phyloP scores from a whole-genome alignment of 2,888 invertebrate genomes.

The Melieria crassipennis region DNA sequence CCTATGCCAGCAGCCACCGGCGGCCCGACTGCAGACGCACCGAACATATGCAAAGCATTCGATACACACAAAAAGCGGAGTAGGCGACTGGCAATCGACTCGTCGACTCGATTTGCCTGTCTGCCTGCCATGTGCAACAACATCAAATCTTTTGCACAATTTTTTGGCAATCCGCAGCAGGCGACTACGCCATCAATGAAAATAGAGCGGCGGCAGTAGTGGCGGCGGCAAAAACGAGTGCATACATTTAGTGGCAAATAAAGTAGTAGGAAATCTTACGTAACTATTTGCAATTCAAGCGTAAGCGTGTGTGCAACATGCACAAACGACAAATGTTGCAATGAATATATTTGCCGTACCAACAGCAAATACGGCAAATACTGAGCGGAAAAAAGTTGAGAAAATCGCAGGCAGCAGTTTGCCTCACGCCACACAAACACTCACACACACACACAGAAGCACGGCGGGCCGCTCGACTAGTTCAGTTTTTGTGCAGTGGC shows the following conservation, averaged over 20 bases:
- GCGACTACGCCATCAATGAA: conserved; percentile 25
- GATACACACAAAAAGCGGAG: too few species aligned
- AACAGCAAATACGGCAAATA: conserved; percentile 12
- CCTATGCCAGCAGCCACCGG: not conserved
- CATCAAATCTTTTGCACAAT: not conserved
- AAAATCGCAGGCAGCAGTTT: conserved; percentile 30
- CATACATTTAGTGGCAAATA: conserved; percentile 5
- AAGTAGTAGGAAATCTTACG: conserved; percentile 59
- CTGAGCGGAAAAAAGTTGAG: conserved; percentile 28
- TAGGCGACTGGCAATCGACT: too few species aligned
- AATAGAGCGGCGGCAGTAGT: not conserved
- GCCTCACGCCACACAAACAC: too few species aligned
- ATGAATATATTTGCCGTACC: conserved; percentile 60
- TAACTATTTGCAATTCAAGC: conserved; percentile 63
- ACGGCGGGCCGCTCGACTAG: not conserved
- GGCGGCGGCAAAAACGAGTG: not conserved
- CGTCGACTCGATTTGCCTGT: too few species aligned
- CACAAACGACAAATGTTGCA: conserved; percentile 57
- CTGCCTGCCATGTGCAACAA: too few species aligned
- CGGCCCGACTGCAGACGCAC: not conserved
- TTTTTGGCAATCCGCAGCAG: conserved; percentile 3
- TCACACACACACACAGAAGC: too few species aligned
- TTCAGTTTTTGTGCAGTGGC: conserved; percentile 16
- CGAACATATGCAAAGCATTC: conserved; percentile 30
- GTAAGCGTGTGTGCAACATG: conserved; percentile 46